Percentiles rank a stretch among this genome's conserved stretches.
Evolutionary conservation across 2,797 vertebrate genomes (phyloP).

Genomic region (Xenops minutus): DNA sequence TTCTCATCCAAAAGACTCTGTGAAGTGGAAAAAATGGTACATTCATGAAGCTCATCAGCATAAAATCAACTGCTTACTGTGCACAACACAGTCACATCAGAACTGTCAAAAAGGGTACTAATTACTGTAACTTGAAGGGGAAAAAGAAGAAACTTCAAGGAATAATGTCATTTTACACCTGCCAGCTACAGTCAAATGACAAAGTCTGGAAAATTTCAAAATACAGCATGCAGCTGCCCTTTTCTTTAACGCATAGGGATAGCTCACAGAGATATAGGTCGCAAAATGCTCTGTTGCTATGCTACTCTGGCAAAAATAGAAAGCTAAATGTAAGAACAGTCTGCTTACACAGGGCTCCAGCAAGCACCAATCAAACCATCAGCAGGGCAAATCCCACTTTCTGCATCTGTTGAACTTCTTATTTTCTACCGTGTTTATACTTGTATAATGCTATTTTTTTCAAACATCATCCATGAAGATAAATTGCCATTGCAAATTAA

Average conservation of each 20-base stretch:
- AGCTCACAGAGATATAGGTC: conserved; percentile 21
- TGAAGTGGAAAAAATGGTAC: neutral
- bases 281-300: conserved; percentile 28
- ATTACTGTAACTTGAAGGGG: conserved; percentile 1
- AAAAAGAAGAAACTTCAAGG: conserved; percentile 6
- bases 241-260: neutral
- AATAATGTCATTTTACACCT: conserved; percentile 20
- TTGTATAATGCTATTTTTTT: neutral
- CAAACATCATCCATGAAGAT: neutral
- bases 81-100: conserved; percentile 17
- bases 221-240: conserved; percentile 26
- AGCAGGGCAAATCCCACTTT: neutral
- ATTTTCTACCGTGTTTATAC: neutral
- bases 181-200: neutral
- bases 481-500: neutral
- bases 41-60: conserved; percentile 32
- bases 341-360: conserved; percentile 7
- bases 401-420: neutral
- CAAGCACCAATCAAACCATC: neutral
- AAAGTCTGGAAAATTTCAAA: conserved; percentile 19
- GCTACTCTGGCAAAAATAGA: conserved; percentile 48
- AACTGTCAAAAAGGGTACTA: conserved; percentile 18
- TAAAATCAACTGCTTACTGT: conserved; percentile 38
- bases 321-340: conserved; percentile 30
- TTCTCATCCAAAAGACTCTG: conserved; percentile 12